Evolutionary conservation across 2,113 vertebrate species (phyloP).

Genomic region (Amphiprion percula): DNA sequence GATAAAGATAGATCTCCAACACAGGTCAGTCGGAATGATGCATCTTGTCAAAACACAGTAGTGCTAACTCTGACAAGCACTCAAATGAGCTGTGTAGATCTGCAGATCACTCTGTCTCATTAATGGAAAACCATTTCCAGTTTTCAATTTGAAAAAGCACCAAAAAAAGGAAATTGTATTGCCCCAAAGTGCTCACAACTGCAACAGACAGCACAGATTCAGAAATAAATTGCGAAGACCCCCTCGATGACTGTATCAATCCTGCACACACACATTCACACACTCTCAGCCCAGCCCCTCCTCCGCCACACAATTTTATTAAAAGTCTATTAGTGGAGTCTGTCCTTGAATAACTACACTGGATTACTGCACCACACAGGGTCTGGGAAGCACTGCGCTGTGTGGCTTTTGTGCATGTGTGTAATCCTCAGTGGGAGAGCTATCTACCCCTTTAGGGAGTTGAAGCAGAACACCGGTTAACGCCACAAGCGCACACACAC

Average conservation of each 20-base stretch:
- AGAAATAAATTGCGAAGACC: background rate
- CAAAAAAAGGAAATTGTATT: too few relatives aligned
- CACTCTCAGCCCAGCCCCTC: background rate
- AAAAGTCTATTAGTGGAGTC: slow-evolving; percentile 69
- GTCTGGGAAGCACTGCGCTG: slow-evolving; percentile 63
- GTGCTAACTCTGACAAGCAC: too few relatives aligned
- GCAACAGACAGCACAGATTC: too few relatives aligned
- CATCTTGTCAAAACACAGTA: too few relatives aligned
- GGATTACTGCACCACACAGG: slow-evolving; percentile 73
- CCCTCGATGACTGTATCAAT: background rate
- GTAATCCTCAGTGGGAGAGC: slow-evolving; percentile 55
- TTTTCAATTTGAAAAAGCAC: too few relatives aligned
- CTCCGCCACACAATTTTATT: slow-evolving; percentile 67
- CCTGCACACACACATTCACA: slow-evolving; percentile 13
- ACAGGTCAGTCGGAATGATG: too few relatives aligned
- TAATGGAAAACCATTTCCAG: too few relatives aligned
- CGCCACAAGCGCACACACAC: slow-evolving; percentile 28
- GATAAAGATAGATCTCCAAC: too few relatives aligned
- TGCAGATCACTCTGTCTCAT: too few relatives aligned
- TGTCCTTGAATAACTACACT: slow-evolving; percentile 63
- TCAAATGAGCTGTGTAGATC: too few relatives aligned
- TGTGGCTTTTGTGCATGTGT: slow-evolving; percentile 10
- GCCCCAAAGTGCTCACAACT: too few relatives aligned
- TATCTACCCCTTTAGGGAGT: slow-evolving; percentile 51
- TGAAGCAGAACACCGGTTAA: slow-evolving; percentile 44